Conservation (phyloP, 92 coral and sea anemone genomes). For the Porites divaricata region DNA sequence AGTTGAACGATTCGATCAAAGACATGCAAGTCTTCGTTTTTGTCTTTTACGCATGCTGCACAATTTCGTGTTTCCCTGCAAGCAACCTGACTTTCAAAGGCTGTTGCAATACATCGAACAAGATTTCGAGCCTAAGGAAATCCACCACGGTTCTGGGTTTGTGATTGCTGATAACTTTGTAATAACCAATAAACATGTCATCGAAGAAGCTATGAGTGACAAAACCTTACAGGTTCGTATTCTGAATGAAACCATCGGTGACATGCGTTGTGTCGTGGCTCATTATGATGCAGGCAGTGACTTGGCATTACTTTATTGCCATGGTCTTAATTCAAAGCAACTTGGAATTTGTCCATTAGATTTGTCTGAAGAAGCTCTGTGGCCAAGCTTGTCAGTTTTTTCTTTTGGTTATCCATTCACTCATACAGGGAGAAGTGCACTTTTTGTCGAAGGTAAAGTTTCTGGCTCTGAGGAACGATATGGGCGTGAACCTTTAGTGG, state of each 20-base stretch:
- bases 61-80: too few relatives aligned
- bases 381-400: not conserved
- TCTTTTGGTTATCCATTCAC: slow-evolving; percentile 4
- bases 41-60: too few relatives aligned
- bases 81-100: too few relatives aligned
- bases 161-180: not conserved
- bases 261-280: not conserved
- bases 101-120: too few relatives aligned
- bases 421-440: not conserved
- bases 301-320: slow-evolving; percentile 1
- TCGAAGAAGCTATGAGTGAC: not conserved
- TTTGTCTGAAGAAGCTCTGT: not conserved
- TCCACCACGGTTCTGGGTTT: slow-evolving; percentile 3
- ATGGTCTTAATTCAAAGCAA: not conserved
- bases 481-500: not conserved
- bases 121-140: not conserved
- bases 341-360: not conserved
- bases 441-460: not conserved
- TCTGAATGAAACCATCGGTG: not conserved
- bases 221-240: not conserved
- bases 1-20: too few relatives aligned
- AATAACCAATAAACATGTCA: slow-evolving; percentile 15
- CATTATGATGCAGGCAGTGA: not conserved
- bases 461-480: not conserved
- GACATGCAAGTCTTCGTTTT: too few relatives aligned